Percentiles rank a stretch among this genome's conserved stretches.
These are phyloP conservation scores for Pseudopodoces humilis DNA, from an alignment of 2,113 vertebrate genomes.

Conservation along the genomic window DNA sequence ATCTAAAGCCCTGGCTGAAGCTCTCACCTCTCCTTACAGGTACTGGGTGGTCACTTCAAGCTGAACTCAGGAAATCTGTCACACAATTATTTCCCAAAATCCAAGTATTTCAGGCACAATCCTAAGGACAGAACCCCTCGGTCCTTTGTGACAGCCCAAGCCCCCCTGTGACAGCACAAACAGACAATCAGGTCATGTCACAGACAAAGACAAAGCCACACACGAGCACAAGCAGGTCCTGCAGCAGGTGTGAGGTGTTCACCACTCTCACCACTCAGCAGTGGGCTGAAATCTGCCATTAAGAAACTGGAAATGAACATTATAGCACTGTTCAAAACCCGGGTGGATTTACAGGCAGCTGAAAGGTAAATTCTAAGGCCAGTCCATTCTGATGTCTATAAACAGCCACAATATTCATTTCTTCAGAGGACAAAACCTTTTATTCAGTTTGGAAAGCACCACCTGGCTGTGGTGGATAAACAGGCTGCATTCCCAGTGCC, in stretches of 20 bases:
- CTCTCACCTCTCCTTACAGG: background rate
- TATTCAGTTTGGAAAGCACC: background rate
- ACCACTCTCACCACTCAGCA: background rate
- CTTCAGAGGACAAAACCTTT: background rate
- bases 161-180: background rate
- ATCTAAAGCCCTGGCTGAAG: background rate
- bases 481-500: background rate
- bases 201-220: background rate
- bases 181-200: background rate
- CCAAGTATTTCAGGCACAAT: background rate
- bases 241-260: background rate
- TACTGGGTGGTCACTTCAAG: background rate
- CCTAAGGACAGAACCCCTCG: fast-evolving
- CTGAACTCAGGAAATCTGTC: background rate
- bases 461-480: background rate
- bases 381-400: background rate
- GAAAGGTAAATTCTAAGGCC: background rate
- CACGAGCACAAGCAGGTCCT: background rate
- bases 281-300: background rate
- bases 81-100: background rate
- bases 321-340: background rate
- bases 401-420: background rate
- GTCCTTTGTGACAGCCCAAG: background rate
- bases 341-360: background rate
- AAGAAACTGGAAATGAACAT: background rate